phyloP scores from a whole-genome alignment of 35 echinoderm and acorn worm genomes.

The Apostichopus californicus region DNA sequence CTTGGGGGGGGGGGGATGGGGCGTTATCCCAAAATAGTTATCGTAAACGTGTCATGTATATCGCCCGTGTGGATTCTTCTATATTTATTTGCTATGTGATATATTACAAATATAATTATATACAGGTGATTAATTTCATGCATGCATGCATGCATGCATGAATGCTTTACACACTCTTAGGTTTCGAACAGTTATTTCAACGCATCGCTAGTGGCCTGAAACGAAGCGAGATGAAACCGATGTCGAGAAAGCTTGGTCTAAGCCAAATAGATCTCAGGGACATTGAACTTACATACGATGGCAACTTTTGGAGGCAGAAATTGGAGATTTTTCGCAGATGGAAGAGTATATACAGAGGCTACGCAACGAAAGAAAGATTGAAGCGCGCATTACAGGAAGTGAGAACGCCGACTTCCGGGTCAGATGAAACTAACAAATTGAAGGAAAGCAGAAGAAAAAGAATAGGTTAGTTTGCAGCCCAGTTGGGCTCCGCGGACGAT shows the following conservation, averaged over 20 bases:
- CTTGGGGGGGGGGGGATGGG: too few relatives aligned
- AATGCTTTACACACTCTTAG: neutral
- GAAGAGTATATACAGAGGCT: conserved; percentile 43
- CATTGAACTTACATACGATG: conserved; percentile 25
- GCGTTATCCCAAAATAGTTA: too few relatives aligned
- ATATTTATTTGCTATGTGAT: too few relatives aligned
- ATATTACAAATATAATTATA: too few relatives aligned
- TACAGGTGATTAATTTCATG: too few relatives aligned
- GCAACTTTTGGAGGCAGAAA: conserved; percentile 50
- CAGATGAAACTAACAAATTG: neutral
- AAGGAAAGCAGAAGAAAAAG: neutral
- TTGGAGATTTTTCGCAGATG: conserved; percentile 25
- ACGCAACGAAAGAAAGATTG: conserved; percentile 49
- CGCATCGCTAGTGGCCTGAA: conserved; percentile 33
- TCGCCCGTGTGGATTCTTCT: too few relatives aligned
- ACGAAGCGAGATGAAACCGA: conserved; percentile 30
- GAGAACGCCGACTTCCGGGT: neutral
- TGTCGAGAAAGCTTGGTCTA: conserved; percentile 30
- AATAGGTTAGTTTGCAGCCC: neutral
- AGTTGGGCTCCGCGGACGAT: too few relatives aligned
- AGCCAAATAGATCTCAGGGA: conserved; percentile 25
- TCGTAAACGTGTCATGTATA: too few relatives aligned
- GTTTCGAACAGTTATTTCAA: neutral
- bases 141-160: neutral
- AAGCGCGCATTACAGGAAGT: conserved; percentile 36